These are phyloP conservation scores for Pseudois nayaur DNA, from an alignment of 2,113 vertebrate genomes.

Conservation along the genomic window DNA sequence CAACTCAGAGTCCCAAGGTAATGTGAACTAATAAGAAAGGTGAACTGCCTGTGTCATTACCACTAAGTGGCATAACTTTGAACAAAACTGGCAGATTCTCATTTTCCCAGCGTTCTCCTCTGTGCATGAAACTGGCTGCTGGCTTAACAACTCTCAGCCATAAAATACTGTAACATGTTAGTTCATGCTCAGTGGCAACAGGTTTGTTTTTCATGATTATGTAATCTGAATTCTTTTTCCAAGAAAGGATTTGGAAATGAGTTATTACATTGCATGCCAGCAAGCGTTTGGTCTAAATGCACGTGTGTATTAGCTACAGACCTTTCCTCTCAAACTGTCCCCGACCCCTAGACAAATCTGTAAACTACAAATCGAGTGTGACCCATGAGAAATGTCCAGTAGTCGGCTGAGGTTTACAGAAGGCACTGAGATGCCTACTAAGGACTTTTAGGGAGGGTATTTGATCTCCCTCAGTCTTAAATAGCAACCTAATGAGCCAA, in stretches of 20 bases:
- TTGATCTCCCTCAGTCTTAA: conserved; percentile 29
- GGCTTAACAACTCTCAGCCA: conserved; percentile 70
- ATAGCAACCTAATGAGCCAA: conserved; percentile 29
- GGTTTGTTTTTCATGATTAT: conserved; percentile 83
- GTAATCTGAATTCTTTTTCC: conserved; percentile 84
- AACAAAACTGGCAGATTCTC: conserved; percentile 57
- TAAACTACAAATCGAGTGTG: not conserved
- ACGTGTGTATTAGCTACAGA: not conserved
- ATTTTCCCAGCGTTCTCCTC: conserved; percentile 56
- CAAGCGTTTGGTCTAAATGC: conserved; percentile 35
- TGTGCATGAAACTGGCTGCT: conserved; percentile 70
- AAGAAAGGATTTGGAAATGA: conserved; percentile 77
- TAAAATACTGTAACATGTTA: conserved; percentile 76
- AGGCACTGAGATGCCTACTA: not conserved
- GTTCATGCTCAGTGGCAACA: conserved; percentile 79
- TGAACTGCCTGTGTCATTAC: not conserved
- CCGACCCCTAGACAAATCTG: not conserved
- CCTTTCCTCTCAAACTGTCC: not conserved
- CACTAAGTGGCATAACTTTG: not conserved
- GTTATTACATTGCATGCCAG: conserved; percentile 68
- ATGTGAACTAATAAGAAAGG: not conserved
- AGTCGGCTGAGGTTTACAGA: not conserved
- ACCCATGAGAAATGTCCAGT: not conserved
- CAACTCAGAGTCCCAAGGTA: not conserved
- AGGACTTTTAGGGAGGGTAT: conserved; percentile 44